Evolutionary conservation across 1,140 invertebrate species (phyloP), one percentile per base, ranked within the genome.

Genomic region (Ylistrum balloti): DNA sequence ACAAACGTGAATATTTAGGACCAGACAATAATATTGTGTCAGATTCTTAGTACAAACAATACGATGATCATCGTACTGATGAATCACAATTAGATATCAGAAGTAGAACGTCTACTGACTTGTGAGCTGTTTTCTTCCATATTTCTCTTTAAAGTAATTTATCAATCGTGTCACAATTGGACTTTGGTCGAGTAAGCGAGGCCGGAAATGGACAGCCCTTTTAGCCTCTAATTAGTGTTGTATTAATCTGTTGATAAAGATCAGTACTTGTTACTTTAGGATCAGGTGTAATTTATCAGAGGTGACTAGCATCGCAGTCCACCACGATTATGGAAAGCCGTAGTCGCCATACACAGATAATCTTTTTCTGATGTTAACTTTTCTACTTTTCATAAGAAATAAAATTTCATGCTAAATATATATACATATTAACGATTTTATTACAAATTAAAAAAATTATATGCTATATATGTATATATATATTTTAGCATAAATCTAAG

Each of bases 141-240:
- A 20, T 22, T 1, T 48, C 11, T 13, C 15, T 48, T 48, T 48
- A 48, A 17, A 9, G 45, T 48, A 20, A 48, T 48, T 48, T 17
- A 48, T 10, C 20, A 48, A n/a, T 74, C 56, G 5, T 28, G 56
- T 28, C 56, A 74, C 22, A 74, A 74, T 28, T 5, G 56, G n/a
- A 7, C 56, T 5, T 74, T 74, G 56, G 56, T 74, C 5, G 5
- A 74, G 15, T 9, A 1, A 17, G 56, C n/a, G 5, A 74, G 56
- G n/a, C 56, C 56, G 56, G 56, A 74, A 74, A 74, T 74, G 56
- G 22, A 74, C 56, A 17, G 28, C 56, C 56, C 56, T 74, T 74
- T 74, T 74, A 74, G n/a, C 56, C 13, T n/a, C 56, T 74, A 74
- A 74, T 28, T 74, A 74, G n/a, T 28, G 56, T 9, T 28, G 22